Evolutionary conservation across 2,113 vertebrate species (phyloP).

Genomic region (Rhodinocichla rosea): DNA sequence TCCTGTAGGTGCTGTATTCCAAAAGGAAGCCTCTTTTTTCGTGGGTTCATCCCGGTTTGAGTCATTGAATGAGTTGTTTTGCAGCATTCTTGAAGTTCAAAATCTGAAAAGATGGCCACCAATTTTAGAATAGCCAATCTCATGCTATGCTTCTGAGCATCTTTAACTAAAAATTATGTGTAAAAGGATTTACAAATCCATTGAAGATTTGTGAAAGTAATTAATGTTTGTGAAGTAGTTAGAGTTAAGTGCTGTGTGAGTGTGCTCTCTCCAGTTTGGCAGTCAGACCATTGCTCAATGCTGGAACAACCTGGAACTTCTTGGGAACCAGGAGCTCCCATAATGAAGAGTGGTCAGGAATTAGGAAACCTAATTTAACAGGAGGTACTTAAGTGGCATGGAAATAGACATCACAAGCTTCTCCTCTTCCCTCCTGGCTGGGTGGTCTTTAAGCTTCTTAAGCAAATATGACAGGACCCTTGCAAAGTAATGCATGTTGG

Average conservation of each 20-base stretch:
- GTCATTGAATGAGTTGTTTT: not conserved
- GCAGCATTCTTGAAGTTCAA: not conserved
- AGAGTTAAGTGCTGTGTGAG: not conserved
- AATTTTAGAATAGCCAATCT: not conserved
- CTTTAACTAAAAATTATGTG: not conserved
- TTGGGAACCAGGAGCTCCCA: not conserved
- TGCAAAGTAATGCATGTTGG: not conserved
- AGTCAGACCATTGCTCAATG: not conserved
- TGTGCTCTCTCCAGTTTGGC: not conserved
- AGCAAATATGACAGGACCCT: not conserved
- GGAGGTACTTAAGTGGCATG: not conserved
- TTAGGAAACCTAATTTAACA: not conserved
- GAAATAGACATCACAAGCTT: not conserved
- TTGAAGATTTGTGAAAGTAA: not conserved
- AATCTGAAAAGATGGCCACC: not conserved
- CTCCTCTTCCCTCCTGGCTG: not conserved
- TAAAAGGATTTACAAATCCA: not conserved
- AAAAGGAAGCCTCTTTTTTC: not conserved
- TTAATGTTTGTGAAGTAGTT: not conserved
- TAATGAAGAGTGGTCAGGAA: not conserved
- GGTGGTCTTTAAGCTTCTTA: not conserved
- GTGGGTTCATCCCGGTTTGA: not conserved
- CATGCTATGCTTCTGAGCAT: not conserved
- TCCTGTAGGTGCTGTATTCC: not conserved
- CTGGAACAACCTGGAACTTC: not conserved